These are phyloP conservation scores for Dasyornis broadbenti DNA, from an alignment of 2,113 vertebrate species.

Conservation along the genomic window DNA sequence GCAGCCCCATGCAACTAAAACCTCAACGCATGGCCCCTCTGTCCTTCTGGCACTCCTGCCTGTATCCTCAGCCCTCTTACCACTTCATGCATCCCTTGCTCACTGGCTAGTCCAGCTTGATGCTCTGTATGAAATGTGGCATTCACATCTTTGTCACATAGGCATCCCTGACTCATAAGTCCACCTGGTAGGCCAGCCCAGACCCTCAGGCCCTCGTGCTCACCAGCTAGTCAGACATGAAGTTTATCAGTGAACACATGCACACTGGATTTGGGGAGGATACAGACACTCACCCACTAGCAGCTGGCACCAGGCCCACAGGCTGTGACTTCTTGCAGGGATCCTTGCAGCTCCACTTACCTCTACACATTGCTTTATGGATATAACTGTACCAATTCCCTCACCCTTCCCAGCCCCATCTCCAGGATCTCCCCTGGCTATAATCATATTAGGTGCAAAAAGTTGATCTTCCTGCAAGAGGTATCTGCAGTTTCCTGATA, in stretches of 20 bases:
- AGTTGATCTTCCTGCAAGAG: not conserved
- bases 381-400: not conserved
- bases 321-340: not conserved
- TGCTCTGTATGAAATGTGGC: not conserved
- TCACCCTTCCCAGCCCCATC: not conserved
- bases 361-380: not conserved
- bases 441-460: not conserved
- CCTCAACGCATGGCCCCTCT: rapidly evolving
- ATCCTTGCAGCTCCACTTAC: not conserved
- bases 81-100: not conserved
- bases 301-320: not conserved
- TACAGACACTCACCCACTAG: rapidly evolving
- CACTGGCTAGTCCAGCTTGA: not conserved
- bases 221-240: not conserved
- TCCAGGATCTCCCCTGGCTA: not conserved
- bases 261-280: not conserved
- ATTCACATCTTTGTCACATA: not conserved
- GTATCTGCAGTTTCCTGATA: not conserved
- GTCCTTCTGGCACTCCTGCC: not conserved
- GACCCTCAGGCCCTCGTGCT: not conserved
- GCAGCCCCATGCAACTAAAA: not conserved
- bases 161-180: not conserved
- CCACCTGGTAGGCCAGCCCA: not conserved
- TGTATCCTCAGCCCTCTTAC: not conserved
- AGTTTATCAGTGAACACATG: not conserved